Evolutionary conservation across 1,140 invertebrate genomes (phyloP), one percentile per base, ranked within the genome.

Genomic region (Hypothenemus hampei): DNA sequence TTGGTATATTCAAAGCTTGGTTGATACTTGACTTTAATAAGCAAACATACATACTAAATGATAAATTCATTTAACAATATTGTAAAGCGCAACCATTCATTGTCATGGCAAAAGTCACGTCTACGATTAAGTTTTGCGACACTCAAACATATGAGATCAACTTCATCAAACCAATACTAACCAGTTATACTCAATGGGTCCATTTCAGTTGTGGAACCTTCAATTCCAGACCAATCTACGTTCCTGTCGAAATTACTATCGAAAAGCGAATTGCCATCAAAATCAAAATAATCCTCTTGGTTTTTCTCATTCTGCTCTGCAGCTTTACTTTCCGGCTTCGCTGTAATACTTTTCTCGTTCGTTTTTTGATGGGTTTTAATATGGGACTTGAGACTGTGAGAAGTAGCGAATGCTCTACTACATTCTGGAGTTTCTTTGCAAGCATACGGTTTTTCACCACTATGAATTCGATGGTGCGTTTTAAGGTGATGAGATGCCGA

Each of bases 401-500:
- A 80, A 1, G 88, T 90, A 3, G 86, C 82, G 69, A 93, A 93
- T 64, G 86, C 84, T 43, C 63, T 47, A 15, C 79, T 78, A 69
- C 90, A 93, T 54, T 81, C 80, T 16, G 75, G 73, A 19, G 39
- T 58, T 46, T 83, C 78, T 40, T 79, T 77, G 72, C 89, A 93
- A 8, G 81, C 77, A 72, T 89, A 91, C 1, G 89, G 89, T 54
- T 83, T 79, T 71, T 89, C 82, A 3, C 85, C 86, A 24, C 76
- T 75, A 66, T 89, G 86, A 19, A 84, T 86, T 54, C 84, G 72
- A 37, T 75, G 77, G 68, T 93, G 91, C 2, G 87, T 91, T 77
- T 95, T 95, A 29, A 97, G 73, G 72, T 97, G 93, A 76, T 96
- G 93, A 36, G 89, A 93, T 13, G 91, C 91, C 5, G 90, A 90